Conservation (phyloP, 2,797 vertebrate species). For the Pseudocheirus occidentalis region DNA sequence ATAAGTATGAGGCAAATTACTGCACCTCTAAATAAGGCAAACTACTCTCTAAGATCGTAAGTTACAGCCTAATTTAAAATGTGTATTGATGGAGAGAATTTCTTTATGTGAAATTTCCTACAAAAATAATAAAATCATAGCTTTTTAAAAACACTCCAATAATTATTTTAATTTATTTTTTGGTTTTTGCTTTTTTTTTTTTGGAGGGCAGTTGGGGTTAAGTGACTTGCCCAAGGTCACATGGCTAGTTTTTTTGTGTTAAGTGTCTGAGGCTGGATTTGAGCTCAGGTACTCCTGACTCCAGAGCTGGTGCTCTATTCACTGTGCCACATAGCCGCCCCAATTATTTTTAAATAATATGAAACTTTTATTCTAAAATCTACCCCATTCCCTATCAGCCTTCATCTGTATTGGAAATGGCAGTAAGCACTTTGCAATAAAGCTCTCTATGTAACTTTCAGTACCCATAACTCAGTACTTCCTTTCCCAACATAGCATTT, state of each 20-base stretch:
- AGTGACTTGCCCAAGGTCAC: too few relatives aligned
- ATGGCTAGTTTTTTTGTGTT: too few relatives aligned
- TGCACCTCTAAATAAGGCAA: not conserved
- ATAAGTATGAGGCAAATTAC: not conserved
- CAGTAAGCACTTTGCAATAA: not conserved
- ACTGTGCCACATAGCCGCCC: too few relatives aligned
- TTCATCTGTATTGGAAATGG: not conserved
- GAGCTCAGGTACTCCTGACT: too few relatives aligned
- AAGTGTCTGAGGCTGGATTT: too few relatives aligned
- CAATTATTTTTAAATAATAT: not conserved
- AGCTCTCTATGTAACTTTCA: not conserved
- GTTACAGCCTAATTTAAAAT: not conserved
- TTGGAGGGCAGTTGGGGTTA: too few relatives aligned
- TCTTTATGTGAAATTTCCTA: not conserved
- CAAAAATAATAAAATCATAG: not conserved
- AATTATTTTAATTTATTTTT: too few relatives aligned
- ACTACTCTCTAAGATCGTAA: not conserved
- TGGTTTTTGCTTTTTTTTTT: too few relatives aligned
- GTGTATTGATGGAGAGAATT: not conserved
- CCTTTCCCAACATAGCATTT: not conserved
- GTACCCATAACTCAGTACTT: not conserved
- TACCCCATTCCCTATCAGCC: not conserved
- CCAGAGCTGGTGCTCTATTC: too few relatives aligned
- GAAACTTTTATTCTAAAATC: not conserved
- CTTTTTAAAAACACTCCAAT: not conserved